Evolutionary conservation across 2,797 vertebrate species (phyloP).

Genomic region (Pangasius macronema): DNA sequence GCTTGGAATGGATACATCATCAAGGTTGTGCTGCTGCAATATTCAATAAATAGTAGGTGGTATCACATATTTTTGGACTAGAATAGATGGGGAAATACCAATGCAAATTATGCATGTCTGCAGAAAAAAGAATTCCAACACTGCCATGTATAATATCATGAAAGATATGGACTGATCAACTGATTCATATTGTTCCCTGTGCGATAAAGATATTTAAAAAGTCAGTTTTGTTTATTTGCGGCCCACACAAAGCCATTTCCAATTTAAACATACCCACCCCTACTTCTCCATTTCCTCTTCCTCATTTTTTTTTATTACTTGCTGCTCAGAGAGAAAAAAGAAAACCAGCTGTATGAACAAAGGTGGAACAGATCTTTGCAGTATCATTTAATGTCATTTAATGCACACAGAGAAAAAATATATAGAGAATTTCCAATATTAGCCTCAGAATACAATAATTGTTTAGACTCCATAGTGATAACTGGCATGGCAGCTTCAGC

Average conservation of each 20-base stretch:
- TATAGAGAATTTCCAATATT: slow-evolving; percentile 67
- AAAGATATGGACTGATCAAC: not conserved
- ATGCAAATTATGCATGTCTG: not conserved
- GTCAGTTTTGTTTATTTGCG: not conserved
- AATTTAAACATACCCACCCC: not conserved
- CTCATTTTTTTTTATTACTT: not conserved
- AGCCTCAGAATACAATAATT: slow-evolving; percentile 59
- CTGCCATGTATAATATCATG: not conserved
- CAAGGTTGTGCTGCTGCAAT: not conserved
- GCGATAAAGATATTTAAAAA: not conserved
- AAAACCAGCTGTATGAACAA: not conserved
- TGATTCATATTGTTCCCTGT: not conserved
- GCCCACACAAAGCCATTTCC: not conserved
- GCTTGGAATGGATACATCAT: not conserved
- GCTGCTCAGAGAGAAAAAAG: not conserved
- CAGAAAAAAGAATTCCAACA: not conserved
- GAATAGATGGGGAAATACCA: not conserved
- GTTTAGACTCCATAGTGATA: slow-evolving; percentile 54
- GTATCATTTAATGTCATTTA: slow-evolving; percentile 57
- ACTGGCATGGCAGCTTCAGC: slow-evolving; percentile 48
- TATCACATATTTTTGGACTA: not conserved
- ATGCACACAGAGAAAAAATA: slow-evolving; percentile 71
- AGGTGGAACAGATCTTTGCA: slow-evolving; percentile 2
- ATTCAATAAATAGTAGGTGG: not conserved
- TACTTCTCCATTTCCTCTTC: not conserved